phyloP scores from a whole-genome alignment of 2,797 vertebrate genomes.

The Enteromius argenteus region DNA sequence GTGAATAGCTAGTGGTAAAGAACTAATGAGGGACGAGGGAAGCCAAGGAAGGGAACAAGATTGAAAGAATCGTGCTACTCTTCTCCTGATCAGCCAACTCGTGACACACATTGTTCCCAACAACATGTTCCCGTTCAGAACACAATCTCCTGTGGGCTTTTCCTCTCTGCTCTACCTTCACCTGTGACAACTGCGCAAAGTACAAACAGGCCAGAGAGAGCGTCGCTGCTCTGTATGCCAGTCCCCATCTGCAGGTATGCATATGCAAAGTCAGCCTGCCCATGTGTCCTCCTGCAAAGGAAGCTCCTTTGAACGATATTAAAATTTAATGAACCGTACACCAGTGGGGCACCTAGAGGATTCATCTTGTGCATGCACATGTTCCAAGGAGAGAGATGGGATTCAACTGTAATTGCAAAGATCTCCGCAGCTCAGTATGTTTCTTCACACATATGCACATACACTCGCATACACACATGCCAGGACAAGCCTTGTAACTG shows the following conservation, averaged over 20 bases:
- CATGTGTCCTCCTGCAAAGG: slow-evolving; percentile 66
- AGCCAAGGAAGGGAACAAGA: slow-evolving; percentile 6
- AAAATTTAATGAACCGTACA: slow-evolving; percentile 61
- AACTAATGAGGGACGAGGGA: slow-evolving; percentile 34
- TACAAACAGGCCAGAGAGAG: slow-evolving; percentile 59
- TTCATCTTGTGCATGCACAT: slow-evolving; percentile 60
- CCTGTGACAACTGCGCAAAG: slow-evolving; percentile 48
- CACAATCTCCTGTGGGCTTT: slow-evolving; percentile 45
- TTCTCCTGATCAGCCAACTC: slow-evolving; percentile 44
- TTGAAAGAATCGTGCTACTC: slow-evolving; percentile 46
- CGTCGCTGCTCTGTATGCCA: slow-evolving; percentile 14
- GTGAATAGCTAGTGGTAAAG: slow-evolving; percentile 12
- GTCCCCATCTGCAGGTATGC: slow-evolving; percentile 50
- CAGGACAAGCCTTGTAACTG: slow-evolving; percentile 72
- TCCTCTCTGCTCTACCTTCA: slow-evolving; percentile 33
- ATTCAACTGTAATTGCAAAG: slow-evolving; percentile 52
- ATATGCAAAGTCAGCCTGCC: slow-evolving; percentile 63
- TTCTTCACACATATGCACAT: slow-evolving; percentile 41
- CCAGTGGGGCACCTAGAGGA: slow-evolving; percentile 36
- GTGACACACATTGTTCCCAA: slow-evolving; percentile 52
- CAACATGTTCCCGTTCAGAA: slow-evolving; percentile 57
- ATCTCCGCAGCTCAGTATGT: slow-evolving; percentile 40
- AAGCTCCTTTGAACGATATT: slow-evolving; percentile 63
- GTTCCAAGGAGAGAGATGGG: slow-evolving; percentile 56
- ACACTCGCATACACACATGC: slow-evolving; percentile 31